Evolutionary conservation across 2,797 vertebrate genomes (phyloP), one percentile per base, ranked within the genome.

Genomic region (Threskiornis aethiopicus): DNA sequence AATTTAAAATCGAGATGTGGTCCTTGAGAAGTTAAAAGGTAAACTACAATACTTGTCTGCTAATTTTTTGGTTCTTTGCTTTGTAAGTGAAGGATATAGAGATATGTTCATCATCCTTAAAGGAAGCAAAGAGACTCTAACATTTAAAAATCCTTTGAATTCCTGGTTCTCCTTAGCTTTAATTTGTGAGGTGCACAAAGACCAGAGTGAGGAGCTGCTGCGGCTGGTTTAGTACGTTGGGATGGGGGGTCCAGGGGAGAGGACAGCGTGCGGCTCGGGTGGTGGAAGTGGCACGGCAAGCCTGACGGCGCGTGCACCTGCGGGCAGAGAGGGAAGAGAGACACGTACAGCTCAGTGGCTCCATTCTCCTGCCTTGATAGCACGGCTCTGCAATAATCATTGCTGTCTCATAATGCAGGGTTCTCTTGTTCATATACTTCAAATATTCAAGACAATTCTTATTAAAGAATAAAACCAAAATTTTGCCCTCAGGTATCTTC

Each of bases 241-340:
- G 64, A 9, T 13, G 64, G 37, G 28, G 7, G 13, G n/a, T 6
- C 6, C 19, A 26, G 76, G 22, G 9, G 15, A 13, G 51, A 35
- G 65, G 29, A 19, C 9, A 7, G 20, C 17, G 31, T 9, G 4
- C 35, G 29, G 35, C 42, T 39, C 46, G 11, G 37, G 25, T 2
- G 13, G 39, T 20, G 31, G 42, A 7, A 73, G 42, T 2, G 21
- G 31, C 61, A n/a, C 44, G 47, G 29, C 35, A 29, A 28, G 41
- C 28, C 22, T 9, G 7, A 16, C 0, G 2, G 29, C 9, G 51
- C 47, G n/a, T 3, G 41, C 16, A 17, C 5, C 41, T 9, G 13
- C 3, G 1, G 8, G 52, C 46, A 20, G 1, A 49, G 61, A 67
- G 54, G 35, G 11, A 7, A 51, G 35, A 80, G 29, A 46, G 10